A percentile compares a stretch with the other conserved stretches of the same genome.
Conservation (phyloP, 2,113 vertebrate species). For the Hemibagrus wyckioides region DNA sequence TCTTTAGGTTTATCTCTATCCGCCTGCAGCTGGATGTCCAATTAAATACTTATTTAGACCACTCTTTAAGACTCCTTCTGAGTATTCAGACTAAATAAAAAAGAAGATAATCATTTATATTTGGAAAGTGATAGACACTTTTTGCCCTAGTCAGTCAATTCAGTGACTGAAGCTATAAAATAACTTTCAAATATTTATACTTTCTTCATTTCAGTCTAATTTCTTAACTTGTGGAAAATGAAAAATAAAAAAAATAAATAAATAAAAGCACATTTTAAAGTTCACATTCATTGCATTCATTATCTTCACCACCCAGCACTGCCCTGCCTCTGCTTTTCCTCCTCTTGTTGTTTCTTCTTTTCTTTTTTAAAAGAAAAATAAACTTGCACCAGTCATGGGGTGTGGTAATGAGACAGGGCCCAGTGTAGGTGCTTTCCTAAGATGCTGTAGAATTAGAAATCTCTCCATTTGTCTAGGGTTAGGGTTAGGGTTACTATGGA, state of each 20-base stretch:
- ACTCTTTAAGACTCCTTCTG: not conserved
- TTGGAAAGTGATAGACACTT: not conserved
- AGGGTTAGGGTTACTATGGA: too few relatives aligned
- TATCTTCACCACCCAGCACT: not conserved
- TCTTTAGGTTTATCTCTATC: not conserved
- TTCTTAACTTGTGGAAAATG: not conserved
- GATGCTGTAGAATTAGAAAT: not conserved
- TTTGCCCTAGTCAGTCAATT: not conserved
- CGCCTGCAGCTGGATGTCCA: not conserved
- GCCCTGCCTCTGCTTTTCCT: not conserved
- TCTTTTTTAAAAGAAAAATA: too few relatives aligned
- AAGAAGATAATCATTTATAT: not conserved
- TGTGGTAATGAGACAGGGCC: not conserved
- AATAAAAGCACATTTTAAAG: not conserved
- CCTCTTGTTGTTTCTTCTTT: not conserved
- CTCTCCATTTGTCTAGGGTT: not conserved
- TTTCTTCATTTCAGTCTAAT: not conserved
- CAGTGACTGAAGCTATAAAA: not conserved
- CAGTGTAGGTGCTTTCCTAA: not conserved
- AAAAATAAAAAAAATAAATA: not conserved
- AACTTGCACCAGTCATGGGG: not conserved
- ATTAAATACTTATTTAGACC: not conserved
- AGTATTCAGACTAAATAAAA: not conserved
- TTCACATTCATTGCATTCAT: not conserved
- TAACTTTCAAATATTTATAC: not conserved